Evolutionary conservation across 2,888 invertebrate species (phyloP), one percentile per base, ranked within the genome.

Genomic region (Autographa pulchrina): DNA sequence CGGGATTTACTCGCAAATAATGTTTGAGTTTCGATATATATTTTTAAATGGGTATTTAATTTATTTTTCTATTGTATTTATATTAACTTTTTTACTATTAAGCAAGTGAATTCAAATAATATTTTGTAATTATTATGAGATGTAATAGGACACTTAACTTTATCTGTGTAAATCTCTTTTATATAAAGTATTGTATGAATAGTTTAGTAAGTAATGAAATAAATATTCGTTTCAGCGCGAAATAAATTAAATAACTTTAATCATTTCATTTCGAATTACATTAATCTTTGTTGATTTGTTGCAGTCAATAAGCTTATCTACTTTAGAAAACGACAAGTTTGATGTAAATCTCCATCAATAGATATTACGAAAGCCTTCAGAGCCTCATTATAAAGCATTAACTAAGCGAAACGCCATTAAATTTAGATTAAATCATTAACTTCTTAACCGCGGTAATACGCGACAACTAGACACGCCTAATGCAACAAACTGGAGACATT

Each of bases 351-450:
- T 70, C 25, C 65, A 14, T 60, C 70, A 65, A 58, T 43, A 65
- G 48, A 66, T 54, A 73, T 82, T 70, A 80, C 77, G 70, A 71
- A 74, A 83, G 72, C 58, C 13, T n/a, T 68, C 31, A 31, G 7
- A 65, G 13, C 61, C 65, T 31, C 25, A 60, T 80, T 82, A 66
- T 65, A 66, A 72, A 67, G 75, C 63, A 68, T n/a, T 74, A 74
- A 70, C 18, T 18, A 52, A 64, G 52, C 20, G 11, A 74, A 75
- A 73, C 43, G 32, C 68, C 52, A 32, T 84, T 70, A 77, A 74
- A 75, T 74, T 78, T 56, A 65, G 68, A 82, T 74, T 72, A 67
- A 61, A 78, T 64, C 70, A 78, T 73, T 77, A 74, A 80, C 68
- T 73, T 65, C 68, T 74, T 75, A 59, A 66, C 54, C 13, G 25